Percentiles rank a stretch among this genome's conserved stretches.
phyloP scores from a whole-genome alignment of 2,113 vertebrate genomes.

The Plotosus lineatus region DNA sequence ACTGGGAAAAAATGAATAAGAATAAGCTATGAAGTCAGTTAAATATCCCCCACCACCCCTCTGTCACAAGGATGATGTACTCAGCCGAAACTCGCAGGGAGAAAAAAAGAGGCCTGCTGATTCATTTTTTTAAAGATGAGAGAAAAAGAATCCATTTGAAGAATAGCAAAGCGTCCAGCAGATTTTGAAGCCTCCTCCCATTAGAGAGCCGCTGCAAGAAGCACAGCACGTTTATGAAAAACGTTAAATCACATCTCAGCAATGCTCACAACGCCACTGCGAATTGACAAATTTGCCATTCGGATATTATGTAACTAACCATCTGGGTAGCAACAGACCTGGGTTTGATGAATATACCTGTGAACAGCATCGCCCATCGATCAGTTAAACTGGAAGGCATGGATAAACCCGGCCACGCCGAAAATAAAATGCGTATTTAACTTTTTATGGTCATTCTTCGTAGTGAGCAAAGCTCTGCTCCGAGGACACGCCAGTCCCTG shows the following conservation, averaged over 20 bases:
- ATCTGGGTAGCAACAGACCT: slow-evolving; percentile 14
- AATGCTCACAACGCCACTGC: neutral
- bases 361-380: neutral
- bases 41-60: slow-evolving; percentile 1
- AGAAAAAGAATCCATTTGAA: slow-evolving; percentile 47
- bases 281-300: slow-evolving; percentile 45
- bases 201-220: slow-evolving; percentile 6
- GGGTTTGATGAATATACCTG: slow-evolving; percentile 18
- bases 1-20: slow-evolving; percentile 45
- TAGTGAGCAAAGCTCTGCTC: neutral
- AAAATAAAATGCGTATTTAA: neutral
- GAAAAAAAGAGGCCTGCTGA: slow-evolving; percentile 42
- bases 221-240: slow-evolving; percentile 37
- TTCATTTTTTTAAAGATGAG: slow-evolving; percentile 32
- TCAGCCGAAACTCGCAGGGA: slow-evolving; percentile 23
- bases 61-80: slow-evolving; percentile 47
- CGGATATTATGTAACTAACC: slow-evolving; percentile 38
- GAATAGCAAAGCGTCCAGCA: slow-evolving; percentile 35
- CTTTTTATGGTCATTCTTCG: neutral
- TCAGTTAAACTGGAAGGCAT: neutral
- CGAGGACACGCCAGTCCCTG: neutral
- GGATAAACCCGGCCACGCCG: neutral
- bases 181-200: slow-evolving; percentile 38
- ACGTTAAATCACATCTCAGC: slow-evolving; percentile 46
- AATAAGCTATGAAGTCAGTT: slow-evolving; percentile 51